phyloP scores from a whole-genome alignment of 2,113 vertebrate species.

The Etia nguti region DNA sequence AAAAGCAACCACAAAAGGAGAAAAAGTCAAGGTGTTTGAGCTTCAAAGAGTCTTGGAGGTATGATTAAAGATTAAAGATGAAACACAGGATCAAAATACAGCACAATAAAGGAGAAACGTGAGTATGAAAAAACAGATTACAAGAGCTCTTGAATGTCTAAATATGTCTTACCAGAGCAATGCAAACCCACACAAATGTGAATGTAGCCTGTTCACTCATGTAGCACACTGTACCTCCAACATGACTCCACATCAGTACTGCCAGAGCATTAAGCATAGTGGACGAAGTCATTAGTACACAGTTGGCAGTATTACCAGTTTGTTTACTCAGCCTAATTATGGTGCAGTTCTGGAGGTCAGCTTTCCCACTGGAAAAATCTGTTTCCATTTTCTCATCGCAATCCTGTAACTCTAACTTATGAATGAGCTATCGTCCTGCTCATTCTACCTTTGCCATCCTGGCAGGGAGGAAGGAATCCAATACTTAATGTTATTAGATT shows the following conservation, averaged over 20 bases:
- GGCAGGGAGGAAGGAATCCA: conserved; percentile 46
- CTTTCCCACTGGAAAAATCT: neutral
- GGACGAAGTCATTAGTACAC: neutral
- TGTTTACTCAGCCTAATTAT: neutral
- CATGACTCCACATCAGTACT: neutral
- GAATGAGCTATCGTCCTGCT: conserved; percentile 14
- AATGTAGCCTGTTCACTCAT: neutral
- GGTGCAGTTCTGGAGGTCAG: neutral
- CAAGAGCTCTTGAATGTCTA: neutral
- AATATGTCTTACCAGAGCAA: neutral
- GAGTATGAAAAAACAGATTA: neutral
- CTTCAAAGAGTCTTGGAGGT: neutral
- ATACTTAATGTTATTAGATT: conserved; percentile 55
- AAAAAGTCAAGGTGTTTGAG: neutral
- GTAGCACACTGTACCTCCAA: neutral
- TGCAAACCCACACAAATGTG: neutral
- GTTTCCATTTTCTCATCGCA: neutral
- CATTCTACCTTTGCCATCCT: conserved; percentile 39
- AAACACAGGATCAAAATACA: neutral
- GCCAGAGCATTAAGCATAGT: neutral
- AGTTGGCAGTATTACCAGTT: neutral
- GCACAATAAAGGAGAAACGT: neutral
- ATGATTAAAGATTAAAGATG: neutral
- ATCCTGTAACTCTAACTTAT: conserved; percentile 18
- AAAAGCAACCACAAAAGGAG: neutral